Base-by-base conservation (phyloP, 2,113 vertebrate species). In the Cebidichthys violaceus region DNA sequence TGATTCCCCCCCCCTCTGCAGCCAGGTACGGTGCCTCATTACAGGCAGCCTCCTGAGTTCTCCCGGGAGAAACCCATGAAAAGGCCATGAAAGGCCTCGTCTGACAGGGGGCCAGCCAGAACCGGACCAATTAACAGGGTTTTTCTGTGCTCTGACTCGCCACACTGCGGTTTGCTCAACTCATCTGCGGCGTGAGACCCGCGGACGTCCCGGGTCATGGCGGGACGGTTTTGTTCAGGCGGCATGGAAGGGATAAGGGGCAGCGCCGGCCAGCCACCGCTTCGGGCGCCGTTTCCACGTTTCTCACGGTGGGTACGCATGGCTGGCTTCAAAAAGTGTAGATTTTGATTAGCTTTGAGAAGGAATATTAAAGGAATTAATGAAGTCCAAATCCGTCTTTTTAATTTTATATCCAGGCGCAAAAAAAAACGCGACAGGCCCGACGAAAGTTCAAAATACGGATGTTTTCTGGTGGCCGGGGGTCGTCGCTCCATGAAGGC, bases 31-130 rank as follows among this genome's bases (percentile, higher is more conserved):
- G 83, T 71, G 90, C 88, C 94, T 94, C 94, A 94, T 94, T 94
- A 94, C 87, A 79, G 90, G 84, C 86, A 87, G 88, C 89, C 90
- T 90, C 91, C 92, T 88, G 89, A 64, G 79, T 60, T 87, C 88
- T 92, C 90, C 93, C 92, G 70, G 71, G 93, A 92, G 90, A 69
- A 87, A 85, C 71, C 77, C 93, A 90, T 93, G 92, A 94, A 93
- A 94, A 93, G 94, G 94, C 94, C 94, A 93, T 89, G 90, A 92
- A 93, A 94, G 94, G 90, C 92, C 85, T 84, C 80, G 78, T 81
- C 93, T 93, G 94, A 94, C 93, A 94, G 93, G 78, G 78, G 91
- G 90, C 91, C 86, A 82, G 86, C 90, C 90, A 90, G 89, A 90
- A 90, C 92, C 69, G 88, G 78, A 90, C 94, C 93, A 94, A 94